Evolutionary conservation across 2,113 vertebrate genomes (phyloP).

Genomic region (Tinamus guttatus): DNA sequence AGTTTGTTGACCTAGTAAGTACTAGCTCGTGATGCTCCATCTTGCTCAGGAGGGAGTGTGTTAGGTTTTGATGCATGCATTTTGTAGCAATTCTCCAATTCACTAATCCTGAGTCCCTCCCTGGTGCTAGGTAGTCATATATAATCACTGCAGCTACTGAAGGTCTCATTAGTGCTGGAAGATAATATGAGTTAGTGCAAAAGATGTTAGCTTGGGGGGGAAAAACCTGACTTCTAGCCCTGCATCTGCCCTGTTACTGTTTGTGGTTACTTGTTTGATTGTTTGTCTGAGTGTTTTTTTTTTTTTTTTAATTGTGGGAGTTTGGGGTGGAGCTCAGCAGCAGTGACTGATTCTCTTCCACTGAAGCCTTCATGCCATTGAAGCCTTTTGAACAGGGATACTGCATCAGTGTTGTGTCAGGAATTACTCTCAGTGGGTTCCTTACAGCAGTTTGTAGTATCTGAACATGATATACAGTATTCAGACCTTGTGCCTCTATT

Average conservation of each 20-base stretch:
- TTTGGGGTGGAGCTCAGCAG: background rate
- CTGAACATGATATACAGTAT: background rate
- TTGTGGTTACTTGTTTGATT: background rate
- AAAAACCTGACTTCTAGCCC: background rate
- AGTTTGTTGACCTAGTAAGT: conserved; percentile 91
- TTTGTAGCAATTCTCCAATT: background rate
- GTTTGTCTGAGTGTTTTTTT: background rate
- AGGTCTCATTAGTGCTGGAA: background rate
- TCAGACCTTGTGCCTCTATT: background rate
- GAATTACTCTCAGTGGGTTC: background rate
- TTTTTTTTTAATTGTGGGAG: background rate
- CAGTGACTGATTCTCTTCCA: background rate
- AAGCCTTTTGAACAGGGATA: background rate
- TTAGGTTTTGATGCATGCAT: background rate
- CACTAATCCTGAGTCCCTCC: background rate
- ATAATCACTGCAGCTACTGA: background rate
- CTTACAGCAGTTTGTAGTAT: background rate
- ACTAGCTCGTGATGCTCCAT: background rate
- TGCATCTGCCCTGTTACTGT: background rate
- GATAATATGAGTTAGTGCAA: background rate
- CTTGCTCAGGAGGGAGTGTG: background rate
- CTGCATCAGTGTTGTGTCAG: background rate
- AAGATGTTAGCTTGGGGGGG: background rate
- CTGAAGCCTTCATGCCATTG: background rate
- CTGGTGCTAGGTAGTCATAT: fast-evolving